These are phyloP conservation scores for Sebastolobus alascanus DNA, from an alignment of 2,797 vertebrate species.

Conservation along the genomic window DNA sequence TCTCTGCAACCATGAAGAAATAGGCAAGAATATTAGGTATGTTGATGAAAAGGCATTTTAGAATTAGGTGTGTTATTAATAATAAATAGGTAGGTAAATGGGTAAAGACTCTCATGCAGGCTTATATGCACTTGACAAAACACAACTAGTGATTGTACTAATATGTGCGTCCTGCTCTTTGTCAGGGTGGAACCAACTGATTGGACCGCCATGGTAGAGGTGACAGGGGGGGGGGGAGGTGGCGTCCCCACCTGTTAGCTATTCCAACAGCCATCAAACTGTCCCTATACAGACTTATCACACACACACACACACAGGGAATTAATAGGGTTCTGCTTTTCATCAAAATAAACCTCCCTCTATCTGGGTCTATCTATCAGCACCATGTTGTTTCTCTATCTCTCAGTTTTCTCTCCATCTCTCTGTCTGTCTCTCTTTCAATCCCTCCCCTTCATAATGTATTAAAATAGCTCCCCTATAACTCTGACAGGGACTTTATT, in stretches of 20 bases:
- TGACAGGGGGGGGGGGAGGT: conserved; percentile 44
- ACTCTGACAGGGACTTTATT: conserved; percentile 52
- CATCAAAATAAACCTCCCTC: conserved; percentile 66
- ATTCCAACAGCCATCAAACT: conserved; percentile 64
- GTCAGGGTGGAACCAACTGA: conserved; percentile 48
- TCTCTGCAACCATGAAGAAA: neutral
- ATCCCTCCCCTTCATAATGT: conserved; percentile 27
- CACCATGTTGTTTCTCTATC: conserved; percentile 28
- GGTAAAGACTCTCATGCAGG: neutral
- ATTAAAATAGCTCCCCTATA: conserved; percentile 53
- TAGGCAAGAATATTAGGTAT: neutral
- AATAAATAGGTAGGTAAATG: neutral
- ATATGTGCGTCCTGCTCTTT: conserved; percentile 58
- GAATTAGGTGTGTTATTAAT: neutral
- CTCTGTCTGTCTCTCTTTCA: conserved; percentile 29
- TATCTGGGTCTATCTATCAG: conserved; percentile 29
- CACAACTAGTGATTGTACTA: conserved; percentile 13
- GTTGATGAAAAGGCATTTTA: neutral
- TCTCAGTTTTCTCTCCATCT: neutral
- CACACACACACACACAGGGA: conserved; percentile 49
- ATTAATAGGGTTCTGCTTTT: conserved; percentile 68
- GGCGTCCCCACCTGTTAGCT: conserved; percentile 45
- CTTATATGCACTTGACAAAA: neutral
- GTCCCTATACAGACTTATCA: conserved; percentile 65
- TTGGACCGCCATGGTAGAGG: conserved; percentile 59